Base-by-base conservation (phyloP, 2,888 invertebrate genomes). In the Gasteruption jaculator region DNA sequence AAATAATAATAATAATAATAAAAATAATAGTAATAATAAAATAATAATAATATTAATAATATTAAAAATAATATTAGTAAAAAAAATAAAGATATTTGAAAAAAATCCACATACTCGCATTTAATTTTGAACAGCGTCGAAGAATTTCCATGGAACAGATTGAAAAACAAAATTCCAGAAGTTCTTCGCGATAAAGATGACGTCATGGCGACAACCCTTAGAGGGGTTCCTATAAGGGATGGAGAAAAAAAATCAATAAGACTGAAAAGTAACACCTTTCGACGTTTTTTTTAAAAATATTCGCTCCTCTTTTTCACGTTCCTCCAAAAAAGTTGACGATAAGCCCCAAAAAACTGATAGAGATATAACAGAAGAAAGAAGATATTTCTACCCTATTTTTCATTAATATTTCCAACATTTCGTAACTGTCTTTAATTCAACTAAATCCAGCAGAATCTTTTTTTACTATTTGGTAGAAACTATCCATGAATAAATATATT, bases 121-220 rank as follows among this genome's bases (percentile, higher is more conserved):
- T 64, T 60, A 26, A 78, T 70, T 38, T 68, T 60, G 45, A 78
- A 76, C 20, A 61, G 58, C 2, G 72, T 72, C 2, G 63, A 60
- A 5, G 68, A 60, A 43, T 73, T 68, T 2, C 60, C 61, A 53
- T 73, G 70, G 12, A 60, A 43, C 30, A 78, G 51, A 34, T 64
- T 65, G 12, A 79, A 51, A 38, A 68, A 65, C 32, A 79, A 57
- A 25, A 68, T 58, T 11, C 79, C 79, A 38, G 67, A 61, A 5
- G 74, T 72, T 38, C 63, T 64, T 7, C 66, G 61, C 2, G 73
- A 70, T 49, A 62, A 63, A 38, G 69, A 69, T 2, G 76, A 73
- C n/a, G 74, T 54, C n/a, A 60, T 58, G 8, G 76, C 66, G 2
- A 71, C 65, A 3, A 73, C 74, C 56, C 77, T 74, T 3, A 79